Evolutionary conservation across 2,888 invertebrate genomes (phyloP), one percentile per base, ranked within the genome.

Genomic region (Meganola albula): DNA sequence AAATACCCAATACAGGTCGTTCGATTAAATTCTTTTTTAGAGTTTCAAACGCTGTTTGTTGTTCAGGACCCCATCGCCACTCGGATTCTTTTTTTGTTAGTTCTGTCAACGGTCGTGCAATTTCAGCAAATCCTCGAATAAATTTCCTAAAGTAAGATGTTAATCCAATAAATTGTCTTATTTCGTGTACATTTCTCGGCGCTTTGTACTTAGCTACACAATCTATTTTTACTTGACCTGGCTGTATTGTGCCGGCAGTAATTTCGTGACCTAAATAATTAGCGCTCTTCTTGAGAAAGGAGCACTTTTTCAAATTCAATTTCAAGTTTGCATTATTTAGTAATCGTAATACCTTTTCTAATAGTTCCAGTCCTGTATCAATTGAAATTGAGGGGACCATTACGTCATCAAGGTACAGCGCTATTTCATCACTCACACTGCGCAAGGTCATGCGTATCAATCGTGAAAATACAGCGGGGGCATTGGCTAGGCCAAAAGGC

Each of bases 81-180:
- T 22, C 6, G 9, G 23, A 13, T 2, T 27, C 18, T 1, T 31
- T 30, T 30, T 35, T 35, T n/a, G 26, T 30, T 9, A 30, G 7
- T 10, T 14, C 3, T 8, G 30, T 35, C 5, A 30, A 9, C 5
- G 30, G 35, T 9, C 22, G 6, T 3, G 30, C 34, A 4, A 34
- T 31, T 25, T 25, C 9, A 2, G 31, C 37, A 34, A 38, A 38
- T 2, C 18, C 13, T 5, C 21, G 10, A 9, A 38, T 14, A 12
- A 38, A 38, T 24, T 24, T 33, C 4, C 37, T 12, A 24, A 38
- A 38, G 27, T 30, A 37, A 7, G 13, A 23, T 1, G 25, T 21
- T 8, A 42, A 21, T 1, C 37, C 37, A 2, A 37, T 18, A 14
- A 37, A 37, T 18, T 30, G 33, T 4, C 34, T n/a, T 1, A 31